A percentile compares a stretch with the other conserved stretches of the same genome.
Evolutionary conservation across 2,888 invertebrate species (phyloP).

Genomic region (Cheilosia vulpina): DNA sequence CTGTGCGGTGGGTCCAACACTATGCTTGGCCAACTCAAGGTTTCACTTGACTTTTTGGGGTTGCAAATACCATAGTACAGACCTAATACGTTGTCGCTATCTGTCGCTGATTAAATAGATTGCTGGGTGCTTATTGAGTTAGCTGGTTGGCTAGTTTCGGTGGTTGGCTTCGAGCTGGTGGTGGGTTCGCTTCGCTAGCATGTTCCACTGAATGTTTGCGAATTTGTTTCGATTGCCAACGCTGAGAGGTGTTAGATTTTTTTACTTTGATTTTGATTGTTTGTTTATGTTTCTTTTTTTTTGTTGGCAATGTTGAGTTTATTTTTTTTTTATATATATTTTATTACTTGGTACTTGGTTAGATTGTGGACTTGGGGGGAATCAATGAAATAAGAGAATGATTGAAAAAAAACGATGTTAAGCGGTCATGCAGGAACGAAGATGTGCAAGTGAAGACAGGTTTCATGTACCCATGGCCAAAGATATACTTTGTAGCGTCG

Average conservation of each 20-base stretch:
- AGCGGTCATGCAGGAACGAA: too few species aligned
- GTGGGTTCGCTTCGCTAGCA: conserved; percentile 4
- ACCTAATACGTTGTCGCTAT: conserved; percentile 40
- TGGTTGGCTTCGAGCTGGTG: conserved; percentile 11
- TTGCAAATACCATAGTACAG: conserved; percentile 13
- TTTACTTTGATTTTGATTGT: conserved; percentile 29
- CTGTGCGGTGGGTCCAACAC: conserved; percentile 22
- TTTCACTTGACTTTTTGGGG: conserved; percentile 50
- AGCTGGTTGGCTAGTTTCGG: conserved; percentile 10
- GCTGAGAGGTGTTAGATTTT: conserved; percentile 46
- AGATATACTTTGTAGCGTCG: too few species aligned
- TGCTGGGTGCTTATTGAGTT: conserved; percentile 36
- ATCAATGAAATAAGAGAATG: too few species aligned
- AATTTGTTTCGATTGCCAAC: conserved; percentile 40
- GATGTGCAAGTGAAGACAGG: too few species aligned
- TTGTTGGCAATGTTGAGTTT: neutral
- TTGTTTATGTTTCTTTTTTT: conserved; percentile 33
- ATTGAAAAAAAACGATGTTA: too few species aligned
- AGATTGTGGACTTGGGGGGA: conserved; percentile 8
- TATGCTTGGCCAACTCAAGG: conserved; percentile 20
- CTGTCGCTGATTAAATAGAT: conserved; percentile 59
- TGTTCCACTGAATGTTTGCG: conserved; percentile 22
- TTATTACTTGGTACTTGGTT: conserved; percentile 25
- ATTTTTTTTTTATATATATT: neutral
- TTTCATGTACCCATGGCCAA: too few species aligned